Percentiles rank a stretch among this genome's conserved stretches.
Evolutionary conservation across 2,888 invertebrate genomes (phyloP).

Genomic region (Argyresthia albistria): DNA sequence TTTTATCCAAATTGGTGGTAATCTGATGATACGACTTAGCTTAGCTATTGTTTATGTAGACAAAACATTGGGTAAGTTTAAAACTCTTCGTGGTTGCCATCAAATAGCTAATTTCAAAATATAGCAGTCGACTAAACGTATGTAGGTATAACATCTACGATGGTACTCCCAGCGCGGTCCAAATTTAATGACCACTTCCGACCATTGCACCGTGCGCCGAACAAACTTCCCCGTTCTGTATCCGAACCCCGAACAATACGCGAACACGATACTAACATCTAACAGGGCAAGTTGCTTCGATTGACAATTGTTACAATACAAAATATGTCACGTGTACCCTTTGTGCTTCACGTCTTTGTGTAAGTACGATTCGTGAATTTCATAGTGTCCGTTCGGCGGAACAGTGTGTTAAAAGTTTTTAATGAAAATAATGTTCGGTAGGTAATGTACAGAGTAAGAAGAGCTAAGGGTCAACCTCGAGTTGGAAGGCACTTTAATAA

Average conservation of each 20-base stretch:
- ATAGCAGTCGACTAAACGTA: no score
- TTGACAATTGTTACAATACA: constrained; percentile 44
- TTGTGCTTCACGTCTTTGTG: constrained; percentile 27
- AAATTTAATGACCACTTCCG: constrained; percentile 32
- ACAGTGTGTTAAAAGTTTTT: no score
- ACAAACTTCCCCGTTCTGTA: constrained; percentile 12
- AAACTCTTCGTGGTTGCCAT: no score
- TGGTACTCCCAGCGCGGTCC: background rate
- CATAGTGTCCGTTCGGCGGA: no score
- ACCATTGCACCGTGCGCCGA: constrained; percentile 4
- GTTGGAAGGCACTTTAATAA: no score
- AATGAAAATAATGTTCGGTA: no score
- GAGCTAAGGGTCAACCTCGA: no score
- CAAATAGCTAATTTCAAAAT: no score
- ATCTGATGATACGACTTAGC: background rate
- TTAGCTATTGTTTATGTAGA: background rate
- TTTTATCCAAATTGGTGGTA: no score
- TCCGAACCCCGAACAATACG: constrained; percentile 7
- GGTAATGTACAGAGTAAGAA: no score
- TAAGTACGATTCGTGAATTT: background rate
- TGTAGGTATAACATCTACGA: background rate
- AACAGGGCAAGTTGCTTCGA: constrained; percentile 40
- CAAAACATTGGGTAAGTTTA: background rate
- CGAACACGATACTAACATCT: constrained; percentile 19
- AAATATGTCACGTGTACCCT: constrained; percentile 25